A percentile compares a stretch with the other conserved stretches of the same genome.
Evolutionary conservation across 2,113 vertebrate species (phyloP).

Genomic region (Scopus umbretta): DNA sequence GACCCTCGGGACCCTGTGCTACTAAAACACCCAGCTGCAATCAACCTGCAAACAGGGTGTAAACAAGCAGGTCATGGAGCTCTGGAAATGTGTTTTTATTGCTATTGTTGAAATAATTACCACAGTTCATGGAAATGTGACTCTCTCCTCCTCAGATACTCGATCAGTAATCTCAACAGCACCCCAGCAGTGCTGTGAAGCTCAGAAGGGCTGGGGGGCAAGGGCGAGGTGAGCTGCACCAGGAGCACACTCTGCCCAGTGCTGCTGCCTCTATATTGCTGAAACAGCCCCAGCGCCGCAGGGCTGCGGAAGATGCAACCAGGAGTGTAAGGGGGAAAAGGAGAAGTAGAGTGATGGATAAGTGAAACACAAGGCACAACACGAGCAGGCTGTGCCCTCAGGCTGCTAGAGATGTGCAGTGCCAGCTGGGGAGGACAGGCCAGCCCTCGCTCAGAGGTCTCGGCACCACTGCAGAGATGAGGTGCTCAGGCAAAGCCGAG

Average conservation of each 20-base stretch:
- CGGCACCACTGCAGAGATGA: not conserved
- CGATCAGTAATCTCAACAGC: not conserved
- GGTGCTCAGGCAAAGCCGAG: not conserved
- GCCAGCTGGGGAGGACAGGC: not conserved
- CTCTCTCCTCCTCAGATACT: not conserved
- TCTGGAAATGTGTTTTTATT: not conserved
- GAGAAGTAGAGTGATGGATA: not conserved
- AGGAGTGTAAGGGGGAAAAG: not conserved
- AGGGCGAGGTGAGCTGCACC: not conserved
- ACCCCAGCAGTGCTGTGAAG: not conserved
- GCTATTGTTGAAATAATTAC: not conserved
- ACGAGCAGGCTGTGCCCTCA: rapidly evolving
- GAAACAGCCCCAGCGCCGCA: not conserved
- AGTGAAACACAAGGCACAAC: not conserved
- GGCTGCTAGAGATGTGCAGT: not conserved
- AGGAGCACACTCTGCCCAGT: not conserved
- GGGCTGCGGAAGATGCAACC: not conserved
- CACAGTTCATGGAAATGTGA: not conserved
- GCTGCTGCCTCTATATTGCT: not conserved
- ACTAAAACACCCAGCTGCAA: not conserved
- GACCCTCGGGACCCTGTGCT: rapidly evolving
- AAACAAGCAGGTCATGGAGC: not conserved
- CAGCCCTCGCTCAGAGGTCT: not conserved
- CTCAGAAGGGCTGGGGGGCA: not conserved
- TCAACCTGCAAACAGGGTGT: rapidly evolving